Evolutionary conservation across 2,797 vertebrate species (phyloP).

Genomic region (Cuniculus paca): DNA sequence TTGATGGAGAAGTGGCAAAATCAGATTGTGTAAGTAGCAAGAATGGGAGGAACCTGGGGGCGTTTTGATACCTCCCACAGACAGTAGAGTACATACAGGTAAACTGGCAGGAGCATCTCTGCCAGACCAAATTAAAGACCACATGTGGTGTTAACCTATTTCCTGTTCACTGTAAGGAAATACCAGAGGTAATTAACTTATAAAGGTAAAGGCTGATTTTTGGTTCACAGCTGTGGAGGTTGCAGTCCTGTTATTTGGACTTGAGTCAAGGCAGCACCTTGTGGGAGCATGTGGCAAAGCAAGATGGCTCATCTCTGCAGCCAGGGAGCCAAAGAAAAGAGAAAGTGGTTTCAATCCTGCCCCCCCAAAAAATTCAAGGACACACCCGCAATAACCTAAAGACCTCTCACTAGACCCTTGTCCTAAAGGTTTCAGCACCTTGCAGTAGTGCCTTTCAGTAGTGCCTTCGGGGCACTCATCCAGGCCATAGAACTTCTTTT

Average conservation of each 20-base stretch:
- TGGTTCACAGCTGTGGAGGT: neutral
- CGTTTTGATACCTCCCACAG: neutral
- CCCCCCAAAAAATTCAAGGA: too few species aligned
- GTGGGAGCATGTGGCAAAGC: neutral
- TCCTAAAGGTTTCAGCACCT: neutral
- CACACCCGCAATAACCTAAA: neutral
- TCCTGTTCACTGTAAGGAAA: neutral
- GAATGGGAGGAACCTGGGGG: neutral
- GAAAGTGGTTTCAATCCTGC: too few species aligned
- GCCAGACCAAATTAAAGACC: neutral
- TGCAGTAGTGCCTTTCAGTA: neutral
- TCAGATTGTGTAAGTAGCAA: neutral
- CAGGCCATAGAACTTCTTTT: neutral
- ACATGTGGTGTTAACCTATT: neutral
- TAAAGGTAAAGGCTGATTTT: neutral
- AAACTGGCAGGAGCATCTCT: neutral
- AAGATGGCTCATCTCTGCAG: too few species aligned
- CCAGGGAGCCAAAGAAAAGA: neutral
- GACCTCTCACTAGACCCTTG: neutral
- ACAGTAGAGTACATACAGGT: neutral
- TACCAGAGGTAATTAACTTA: neutral
- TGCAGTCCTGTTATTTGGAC: neutral
- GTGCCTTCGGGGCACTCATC: neutral
- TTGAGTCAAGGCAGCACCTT: neutral
- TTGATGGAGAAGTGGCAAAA: neutral